Conservation (phyloP, 2,797 vertebrate species). For the Calcarius lapponicus region DNA sequence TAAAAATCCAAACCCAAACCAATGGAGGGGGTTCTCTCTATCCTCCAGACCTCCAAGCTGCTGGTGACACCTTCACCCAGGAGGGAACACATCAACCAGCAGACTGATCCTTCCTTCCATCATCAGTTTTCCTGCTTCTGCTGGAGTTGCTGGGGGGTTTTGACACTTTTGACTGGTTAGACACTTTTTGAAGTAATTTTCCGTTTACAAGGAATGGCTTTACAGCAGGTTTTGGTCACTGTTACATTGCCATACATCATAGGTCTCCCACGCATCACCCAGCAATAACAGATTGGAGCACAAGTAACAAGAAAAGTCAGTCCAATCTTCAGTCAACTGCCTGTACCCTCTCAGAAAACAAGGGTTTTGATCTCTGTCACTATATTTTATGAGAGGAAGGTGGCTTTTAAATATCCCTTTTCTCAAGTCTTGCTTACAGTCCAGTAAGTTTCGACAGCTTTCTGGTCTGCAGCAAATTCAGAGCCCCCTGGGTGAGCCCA, state of each 20-base stretch:
- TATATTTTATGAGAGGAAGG: neutral
- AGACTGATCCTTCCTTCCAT: neutral
- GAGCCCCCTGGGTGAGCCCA: neutral
- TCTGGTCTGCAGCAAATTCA: conserved; percentile 8
- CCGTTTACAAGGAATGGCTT: neutral
- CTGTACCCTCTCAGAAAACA: neutral
- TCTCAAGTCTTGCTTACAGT: neutral
- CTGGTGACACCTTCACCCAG: neutral
- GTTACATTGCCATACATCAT: neutral
- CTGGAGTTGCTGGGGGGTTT: neutral
- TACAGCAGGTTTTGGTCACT: neutral
- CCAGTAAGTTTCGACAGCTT: neutral
- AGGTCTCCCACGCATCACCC: neutral
- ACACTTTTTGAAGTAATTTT: neutral
- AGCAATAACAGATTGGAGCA: neutral
- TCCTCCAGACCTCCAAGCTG: neutral
- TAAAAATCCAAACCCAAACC: neutral
- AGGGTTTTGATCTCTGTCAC: neutral
- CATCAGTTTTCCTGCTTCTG: neutral
- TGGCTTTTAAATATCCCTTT: conserved; percentile 4
- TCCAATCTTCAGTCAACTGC: neutral
- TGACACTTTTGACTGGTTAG: neutral
- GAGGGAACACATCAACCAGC: neutral
- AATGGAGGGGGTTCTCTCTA: accelerated
- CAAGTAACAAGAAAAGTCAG: neutral